A percentile compares a stretch with the other conserved stretches of the same genome.
phyloP scores from a whole-genome alignment of 1,140 invertebrate species.

The Drosophila setifemur region DNA sequence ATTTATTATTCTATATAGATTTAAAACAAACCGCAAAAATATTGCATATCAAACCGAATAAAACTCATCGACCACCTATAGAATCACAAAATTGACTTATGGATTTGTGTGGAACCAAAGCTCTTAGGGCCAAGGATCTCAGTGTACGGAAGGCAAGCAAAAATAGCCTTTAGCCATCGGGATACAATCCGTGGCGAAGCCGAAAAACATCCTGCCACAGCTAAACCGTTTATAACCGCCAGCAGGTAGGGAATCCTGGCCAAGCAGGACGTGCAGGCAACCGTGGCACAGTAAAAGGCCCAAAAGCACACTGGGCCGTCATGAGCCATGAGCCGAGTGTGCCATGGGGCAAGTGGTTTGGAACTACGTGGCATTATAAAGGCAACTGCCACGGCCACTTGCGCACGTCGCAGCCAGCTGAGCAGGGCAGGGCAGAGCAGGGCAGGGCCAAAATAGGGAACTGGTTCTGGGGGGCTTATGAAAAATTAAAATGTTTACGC shows the following conservation, averaged over 20 bases:
- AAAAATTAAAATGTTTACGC: conserved; percentile 80
- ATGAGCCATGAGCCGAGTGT: conserved; percentile 13
- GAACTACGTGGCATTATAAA: conserved; percentile 73
- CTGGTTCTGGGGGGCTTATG: conserved; percentile 41
- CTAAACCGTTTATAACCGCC: conserved; percentile 42
- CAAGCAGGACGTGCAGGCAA: conserved; percentile 51
- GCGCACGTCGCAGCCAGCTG: conserved; percentile 73
- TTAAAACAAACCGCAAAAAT: too few species aligned
- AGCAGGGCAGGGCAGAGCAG: conserved; percentile 6
- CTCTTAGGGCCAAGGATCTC: conserved; percentile 1
- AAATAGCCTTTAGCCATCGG: conserved; percentile 11
- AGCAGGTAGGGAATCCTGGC: conserved; percentile 38
- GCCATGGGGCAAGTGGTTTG: conserved; percentile 45
- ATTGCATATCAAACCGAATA: background rate
- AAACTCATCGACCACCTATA: background rate
- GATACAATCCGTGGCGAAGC: background rate
- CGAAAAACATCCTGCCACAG: background rate
- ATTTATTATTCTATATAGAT: too few species aligned
- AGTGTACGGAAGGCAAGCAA: conserved; percentile 7
- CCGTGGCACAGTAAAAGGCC: conserved; percentile 39
- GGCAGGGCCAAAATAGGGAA: background rate
- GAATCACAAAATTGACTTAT: background rate
- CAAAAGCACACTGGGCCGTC: conserved; percentile 15
- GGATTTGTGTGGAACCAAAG: conserved; percentile 1
- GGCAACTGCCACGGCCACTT: conserved; percentile 76